A percentile compares a stretch with the other conserved stretches of the same genome.
Evolutionary conservation across 2,113 vertebrate genomes (phyloP).

Genomic region (Acanthisitta chloris): DNA sequence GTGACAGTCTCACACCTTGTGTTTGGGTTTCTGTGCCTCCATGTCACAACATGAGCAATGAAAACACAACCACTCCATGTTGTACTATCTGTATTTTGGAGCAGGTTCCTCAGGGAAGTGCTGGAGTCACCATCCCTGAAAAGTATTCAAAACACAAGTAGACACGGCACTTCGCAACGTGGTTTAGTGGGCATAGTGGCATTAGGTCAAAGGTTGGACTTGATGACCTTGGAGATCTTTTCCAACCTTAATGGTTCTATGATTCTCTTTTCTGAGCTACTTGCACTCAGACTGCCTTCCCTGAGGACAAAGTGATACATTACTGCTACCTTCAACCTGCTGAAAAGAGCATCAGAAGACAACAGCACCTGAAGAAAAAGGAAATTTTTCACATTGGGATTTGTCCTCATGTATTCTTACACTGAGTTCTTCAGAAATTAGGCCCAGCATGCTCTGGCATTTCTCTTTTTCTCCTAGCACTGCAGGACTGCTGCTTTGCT

Average conservation of each 20-base stretch:
- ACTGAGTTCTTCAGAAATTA: neutral
- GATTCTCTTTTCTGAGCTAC: neutral
- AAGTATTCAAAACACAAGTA: neutral
- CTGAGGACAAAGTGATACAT: neutral
- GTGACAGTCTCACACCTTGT: fast-evolving
- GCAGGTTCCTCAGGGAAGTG: neutral
- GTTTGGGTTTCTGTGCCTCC: neutral
- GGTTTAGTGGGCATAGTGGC: neutral
- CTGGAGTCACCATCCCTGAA: neutral
- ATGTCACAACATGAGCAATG: fast-evolving
- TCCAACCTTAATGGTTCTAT: neutral
- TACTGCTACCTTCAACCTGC: neutral
- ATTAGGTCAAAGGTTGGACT: neutral
- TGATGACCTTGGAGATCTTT: neutral
- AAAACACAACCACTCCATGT: neutral
- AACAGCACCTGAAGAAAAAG: neutral
- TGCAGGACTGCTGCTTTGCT: neutral
- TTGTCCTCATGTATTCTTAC: neutral
- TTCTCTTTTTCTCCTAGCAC: neutral
- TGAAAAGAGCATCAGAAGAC: neutral
- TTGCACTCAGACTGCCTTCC: neutral
- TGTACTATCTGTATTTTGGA: neutral
- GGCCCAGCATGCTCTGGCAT: neutral
- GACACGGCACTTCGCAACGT: fast-evolving
- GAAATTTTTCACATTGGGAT: neutral